phyloP scores from a whole-genome alignment of 2,888 invertebrate genomes.

The Tribolium freemani region DNA sequence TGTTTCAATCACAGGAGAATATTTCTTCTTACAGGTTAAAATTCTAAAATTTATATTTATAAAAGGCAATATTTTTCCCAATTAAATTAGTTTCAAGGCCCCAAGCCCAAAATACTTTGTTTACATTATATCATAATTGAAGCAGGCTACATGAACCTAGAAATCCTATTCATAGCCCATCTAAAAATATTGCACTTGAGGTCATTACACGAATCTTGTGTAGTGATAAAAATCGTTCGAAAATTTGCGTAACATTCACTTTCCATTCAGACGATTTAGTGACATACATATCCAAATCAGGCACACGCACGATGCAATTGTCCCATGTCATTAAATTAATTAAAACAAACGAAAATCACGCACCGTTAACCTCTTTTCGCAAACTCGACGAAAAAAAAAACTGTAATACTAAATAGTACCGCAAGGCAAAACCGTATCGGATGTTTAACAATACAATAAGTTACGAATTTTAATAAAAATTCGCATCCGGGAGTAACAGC shows the following conservation, averaged over 20 bases:
- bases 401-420: conserved; percentile 27
- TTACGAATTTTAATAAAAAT: conserved; percentile 30
- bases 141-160: conserved; percentile 1
- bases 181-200: conserved; percentile 26
- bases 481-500: conserved; percentile 35
- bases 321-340: conserved; percentile 20
- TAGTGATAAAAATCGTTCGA: neutral
- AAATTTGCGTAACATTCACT: conserved; percentile 31
- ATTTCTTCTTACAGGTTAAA: too few relatives aligned
- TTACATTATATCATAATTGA: conserved; percentile 19
- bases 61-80: too few relatives aligned
- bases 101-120: conserved; percentile 14
- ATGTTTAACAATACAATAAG: conserved; percentile 33
- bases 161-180: conserved; percentile 11
- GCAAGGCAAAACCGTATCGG: conserved; percentile 35
- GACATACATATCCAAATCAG: conserved; percentile 16
- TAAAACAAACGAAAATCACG: conserved; percentile 3
- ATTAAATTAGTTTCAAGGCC: neutral
- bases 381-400: conserved; percentile 2
- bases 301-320: conserved; percentile 13
- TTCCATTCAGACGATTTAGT: conserved; percentile 24
- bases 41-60: too few relatives aligned
- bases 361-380: conserved; percentile 14
- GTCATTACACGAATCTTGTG: conserved; percentile 11
- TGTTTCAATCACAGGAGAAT: too few relatives aligned